These are phyloP conservation scores for Rhorus exstirpatorius DNA, from an alignment of 2,888 invertebrate genomes.

Conservation along the genomic window DNA sequence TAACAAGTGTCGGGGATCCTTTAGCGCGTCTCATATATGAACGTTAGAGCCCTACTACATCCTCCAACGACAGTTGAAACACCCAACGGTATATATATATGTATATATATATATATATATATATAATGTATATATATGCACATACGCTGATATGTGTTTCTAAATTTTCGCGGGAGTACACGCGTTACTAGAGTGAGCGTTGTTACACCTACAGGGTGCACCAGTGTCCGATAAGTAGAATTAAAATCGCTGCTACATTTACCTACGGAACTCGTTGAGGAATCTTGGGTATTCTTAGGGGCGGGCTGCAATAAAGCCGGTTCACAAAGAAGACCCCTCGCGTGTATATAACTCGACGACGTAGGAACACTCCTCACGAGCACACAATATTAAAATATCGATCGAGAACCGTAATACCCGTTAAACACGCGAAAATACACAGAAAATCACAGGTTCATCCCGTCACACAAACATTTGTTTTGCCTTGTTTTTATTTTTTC, in stretches of 20 bases:
- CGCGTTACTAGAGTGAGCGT: not conserved
- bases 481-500: not conserved
- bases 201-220: slow-evolving; percentile 12
- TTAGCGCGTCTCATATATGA: not conserved
- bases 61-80: not conserved
- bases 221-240: not conserved
- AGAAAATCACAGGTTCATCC: not conserved
- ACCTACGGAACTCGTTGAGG: not conserved
- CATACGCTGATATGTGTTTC: slow-evolving; percentile 3
- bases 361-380: not conserved
- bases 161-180: slow-evolving; percentile 24
- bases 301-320: slow-evolving; percentile 34
- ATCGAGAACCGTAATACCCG: not conserved
- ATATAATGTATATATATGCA: too few relatives aligned
- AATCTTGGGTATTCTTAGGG: not conserved
- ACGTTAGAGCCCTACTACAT: slow-evolving; percentile 1
- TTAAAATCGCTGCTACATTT: slow-evolving; percentile 18
- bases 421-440: not conserved
- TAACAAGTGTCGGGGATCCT: too few relatives aligned
- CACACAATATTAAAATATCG: slow-evolving; percentile 3
- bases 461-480: not conserved
- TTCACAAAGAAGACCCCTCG: not conserved
- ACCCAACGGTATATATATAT: too few relatives aligned
- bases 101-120: too few relatives aligned
- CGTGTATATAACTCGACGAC: not conserved